Evolutionary conservation across 2,113 vertebrate species (phyloP).

Genomic region (Drymodes brunneopygia): DNA sequence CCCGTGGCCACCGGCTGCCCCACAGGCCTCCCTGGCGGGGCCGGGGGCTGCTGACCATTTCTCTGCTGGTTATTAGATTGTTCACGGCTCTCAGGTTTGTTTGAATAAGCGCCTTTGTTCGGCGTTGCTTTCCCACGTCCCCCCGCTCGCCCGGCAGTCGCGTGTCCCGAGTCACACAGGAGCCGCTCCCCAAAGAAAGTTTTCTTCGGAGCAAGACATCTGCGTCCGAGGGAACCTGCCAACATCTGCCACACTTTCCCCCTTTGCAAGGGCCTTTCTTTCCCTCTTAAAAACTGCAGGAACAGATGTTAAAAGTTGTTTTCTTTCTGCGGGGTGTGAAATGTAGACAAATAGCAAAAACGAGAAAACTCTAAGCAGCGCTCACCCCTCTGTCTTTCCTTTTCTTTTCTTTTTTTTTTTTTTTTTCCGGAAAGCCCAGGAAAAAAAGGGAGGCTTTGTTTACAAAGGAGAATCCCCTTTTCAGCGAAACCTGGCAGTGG

Average conservation of each 20-base stretch:
- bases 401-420: background rate
- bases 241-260: conserved; percentile 75
- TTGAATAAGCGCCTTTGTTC: conserved; percentile 86
- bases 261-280: conserved; percentile 52
- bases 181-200: conserved; percentile 62
- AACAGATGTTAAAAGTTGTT: conserved; percentile 76
- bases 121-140: conserved; percentile 86
- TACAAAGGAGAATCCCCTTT: conserved; percentile 40
- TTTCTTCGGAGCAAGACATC: conserved; percentile 68
- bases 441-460: conserved; percentile 42
- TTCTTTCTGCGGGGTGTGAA: conserved; percentile 63
- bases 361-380: background rate
- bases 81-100: conserved; percentile 81
- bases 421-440: background rate
- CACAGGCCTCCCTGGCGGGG: background rate
- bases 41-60: conserved; percentile 53
- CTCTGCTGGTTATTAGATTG: conserved; percentile 77
- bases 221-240: conserved; percentile 68
- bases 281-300: conserved; percentile 49
- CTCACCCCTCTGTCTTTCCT: background rate
- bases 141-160: conserved; percentile 78
- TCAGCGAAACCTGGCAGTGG: conserved; percentile 47
- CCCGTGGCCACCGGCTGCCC: background rate
- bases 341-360: conserved; percentile 48
- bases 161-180: conserved; percentile 78